phyloP scores from a whole-genome alignment of 2,113 vertebrate genomes.

The Caretta caretta region DNA sequence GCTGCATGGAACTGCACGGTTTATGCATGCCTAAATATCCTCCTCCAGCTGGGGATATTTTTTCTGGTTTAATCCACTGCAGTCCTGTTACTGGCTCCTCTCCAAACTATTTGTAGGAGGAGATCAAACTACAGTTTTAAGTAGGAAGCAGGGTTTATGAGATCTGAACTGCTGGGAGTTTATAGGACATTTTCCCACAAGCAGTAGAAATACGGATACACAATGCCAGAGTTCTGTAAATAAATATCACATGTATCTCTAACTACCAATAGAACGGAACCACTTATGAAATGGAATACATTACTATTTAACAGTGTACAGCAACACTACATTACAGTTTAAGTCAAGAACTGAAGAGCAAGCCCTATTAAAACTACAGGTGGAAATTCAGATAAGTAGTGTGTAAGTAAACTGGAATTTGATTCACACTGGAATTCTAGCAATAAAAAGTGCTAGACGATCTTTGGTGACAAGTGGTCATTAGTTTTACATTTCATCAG shows the following conservation, averaged over 20 bases:
- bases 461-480: neutral
- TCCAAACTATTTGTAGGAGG: neutral
- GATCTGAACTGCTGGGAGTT: neutral
- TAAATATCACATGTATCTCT: neutral
- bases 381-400: neutral
- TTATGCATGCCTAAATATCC: neutral
- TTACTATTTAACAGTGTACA: neutral
- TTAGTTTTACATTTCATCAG: neutral
- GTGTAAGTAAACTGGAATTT: accelerated
- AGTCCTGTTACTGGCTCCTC: neutral
- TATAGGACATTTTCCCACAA: neutral
- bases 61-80: neutral
- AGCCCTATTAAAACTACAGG: neutral
- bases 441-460: neutral
- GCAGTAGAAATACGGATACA: neutral
- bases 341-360: neutral
- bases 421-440: neutral
- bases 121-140: neutral
- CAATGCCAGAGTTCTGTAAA: neutral
- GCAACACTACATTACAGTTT: accelerated
- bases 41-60: neutral
- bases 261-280: accelerated
- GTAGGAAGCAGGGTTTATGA: neutral
- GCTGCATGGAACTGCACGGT: neutral
- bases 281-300: accelerated